Conservation (phyloP, 2,888 invertebrate genomes). For the Ferrisia virgata region DNA sequence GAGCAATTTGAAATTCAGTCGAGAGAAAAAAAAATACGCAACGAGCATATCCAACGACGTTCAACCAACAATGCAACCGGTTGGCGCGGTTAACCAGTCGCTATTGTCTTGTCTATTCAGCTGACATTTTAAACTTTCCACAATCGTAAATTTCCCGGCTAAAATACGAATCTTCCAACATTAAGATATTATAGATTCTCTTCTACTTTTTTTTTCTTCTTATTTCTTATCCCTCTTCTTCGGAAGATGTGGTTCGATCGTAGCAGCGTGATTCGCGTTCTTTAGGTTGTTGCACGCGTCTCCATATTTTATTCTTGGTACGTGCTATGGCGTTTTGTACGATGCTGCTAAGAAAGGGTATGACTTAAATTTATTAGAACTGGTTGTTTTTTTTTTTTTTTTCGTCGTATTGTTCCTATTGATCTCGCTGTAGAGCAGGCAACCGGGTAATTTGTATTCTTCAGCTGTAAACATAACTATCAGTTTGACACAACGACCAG, state of each 20-base stretch:
- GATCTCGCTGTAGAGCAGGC: too few relatives aligned
- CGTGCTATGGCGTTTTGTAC: background rate
- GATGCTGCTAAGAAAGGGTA: background rate
- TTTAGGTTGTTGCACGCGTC: slow-evolving; percentile 41
- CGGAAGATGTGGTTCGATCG: background rate
- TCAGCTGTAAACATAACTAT: slow-evolving; percentile 24
- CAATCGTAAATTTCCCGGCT: slow-evolving; percentile 45
- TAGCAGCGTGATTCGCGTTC: slow-evolving; percentile 41
- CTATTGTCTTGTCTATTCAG: slow-evolving; percentile 44
- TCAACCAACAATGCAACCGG: slow-evolving; percentile 21
- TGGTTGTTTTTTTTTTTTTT: background rate
- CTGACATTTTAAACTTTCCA: slow-evolving; percentile 45
- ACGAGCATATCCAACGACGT: background rate
- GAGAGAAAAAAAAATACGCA: background rate
- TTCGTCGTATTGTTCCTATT: background rate
- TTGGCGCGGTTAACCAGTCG: slow-evolving; percentile 29
- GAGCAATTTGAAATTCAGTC: slow-evolving; percentile 16
- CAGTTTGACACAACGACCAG: background rate
- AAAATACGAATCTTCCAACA: slow-evolving; percentile 41
- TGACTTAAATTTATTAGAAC: slow-evolving; percentile 31
- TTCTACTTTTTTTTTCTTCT: slow-evolving; percentile 3
- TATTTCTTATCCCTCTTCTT: background rate
- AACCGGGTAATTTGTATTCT: slow-evolving; percentile 26
- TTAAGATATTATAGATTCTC: slow-evolving; percentile 43
- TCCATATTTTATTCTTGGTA: slow-evolving; percentile 40